Evolutionary conservation across 2,797 vertebrate genomes (phyloP).

Genomic region (Novumbra hubbsi): DNA sequence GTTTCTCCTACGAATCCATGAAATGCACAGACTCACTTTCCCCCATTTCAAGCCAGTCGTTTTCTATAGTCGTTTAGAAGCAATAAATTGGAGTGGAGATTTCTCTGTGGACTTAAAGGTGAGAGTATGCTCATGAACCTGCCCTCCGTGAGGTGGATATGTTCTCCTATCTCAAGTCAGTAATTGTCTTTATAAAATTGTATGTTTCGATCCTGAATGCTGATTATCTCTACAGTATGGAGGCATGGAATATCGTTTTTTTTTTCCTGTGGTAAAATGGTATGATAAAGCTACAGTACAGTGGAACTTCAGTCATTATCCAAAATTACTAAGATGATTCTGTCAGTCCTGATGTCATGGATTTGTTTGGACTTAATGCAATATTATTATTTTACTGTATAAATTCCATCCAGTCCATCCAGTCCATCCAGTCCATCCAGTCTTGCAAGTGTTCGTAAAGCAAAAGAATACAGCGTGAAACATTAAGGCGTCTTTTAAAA

Average conservation of each 20-base stretch:
- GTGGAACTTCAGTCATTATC: too few species aligned
- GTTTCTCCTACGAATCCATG: slow-evolving; percentile 43
- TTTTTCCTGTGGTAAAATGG: too few species aligned
- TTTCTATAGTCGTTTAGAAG: slow-evolving; percentile 42
- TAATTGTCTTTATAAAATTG: too few species aligned
- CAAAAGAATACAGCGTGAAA: slow-evolving; percentile 27
- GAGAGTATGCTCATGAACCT: slow-evolving; percentile 50
- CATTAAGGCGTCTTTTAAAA: slow-evolving; percentile 46
- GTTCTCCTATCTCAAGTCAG: too few species aligned
- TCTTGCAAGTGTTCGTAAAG: slow-evolving; percentile 9
- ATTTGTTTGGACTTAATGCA: too few species aligned
- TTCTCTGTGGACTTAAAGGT: slow-evolving; percentile 53
- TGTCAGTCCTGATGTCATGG: too few species aligned
- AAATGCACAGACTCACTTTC: slow-evolving; percentile 49
- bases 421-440: neutral
- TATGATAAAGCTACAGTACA: too few species aligned
- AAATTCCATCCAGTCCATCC: neutral
- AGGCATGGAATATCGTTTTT: too few species aligned
- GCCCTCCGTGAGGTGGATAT: slow-evolving; percentile 38
- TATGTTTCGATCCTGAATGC: too few species aligned
- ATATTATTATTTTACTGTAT: too few species aligned
- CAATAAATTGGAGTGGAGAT: slow-evolving; percentile 55
- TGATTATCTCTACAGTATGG: too few species aligned
- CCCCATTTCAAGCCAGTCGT: slow-evolving; percentile 44
- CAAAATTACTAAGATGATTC: too few species aligned